Conservation (phyloP, 2,888 invertebrate species). For the Ditula angustiorana region DNA sequence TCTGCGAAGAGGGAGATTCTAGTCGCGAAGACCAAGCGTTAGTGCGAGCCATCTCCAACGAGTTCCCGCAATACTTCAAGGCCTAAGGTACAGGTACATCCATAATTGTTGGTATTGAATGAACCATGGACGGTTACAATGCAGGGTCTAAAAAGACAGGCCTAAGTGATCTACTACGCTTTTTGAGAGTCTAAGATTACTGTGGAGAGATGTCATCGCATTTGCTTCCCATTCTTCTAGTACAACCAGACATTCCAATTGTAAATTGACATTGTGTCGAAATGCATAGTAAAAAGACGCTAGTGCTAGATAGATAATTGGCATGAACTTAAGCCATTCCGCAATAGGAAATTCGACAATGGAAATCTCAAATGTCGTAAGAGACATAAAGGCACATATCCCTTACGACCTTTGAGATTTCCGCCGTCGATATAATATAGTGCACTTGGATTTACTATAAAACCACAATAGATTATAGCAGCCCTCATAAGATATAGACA, state of each 20-base stretch:
- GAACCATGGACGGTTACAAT: conserved; percentile 18
- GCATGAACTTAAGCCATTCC: not conserved
- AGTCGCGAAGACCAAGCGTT: conserved; percentile 91
- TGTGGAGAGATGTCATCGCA: not conserved
- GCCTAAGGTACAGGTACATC: conserved; percentile 68
- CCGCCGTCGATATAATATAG: no score
- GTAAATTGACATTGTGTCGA: conserved; percentile 1
- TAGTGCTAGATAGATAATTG: conserved; percentile 22
- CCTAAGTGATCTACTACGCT: conserved; percentile 19
- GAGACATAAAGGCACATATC: no score
- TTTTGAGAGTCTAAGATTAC: not conserved
- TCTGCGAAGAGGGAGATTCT: conserved; percentile 92
- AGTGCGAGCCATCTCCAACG: conserved; percentile 92
- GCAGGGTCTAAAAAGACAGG: conserved; percentile 1
- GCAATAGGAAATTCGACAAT: not conserved
- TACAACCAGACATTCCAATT: conserved; percentile 19
- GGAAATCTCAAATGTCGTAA: no score
- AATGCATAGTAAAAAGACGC: conserved; percentile 5
- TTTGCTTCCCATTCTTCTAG: conserved; percentile 23
- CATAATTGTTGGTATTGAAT: conserved; percentile 1
- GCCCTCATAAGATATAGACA: not conserved
- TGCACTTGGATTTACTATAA: not conserved
- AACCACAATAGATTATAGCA: not conserved
- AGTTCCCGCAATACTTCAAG: conserved; percentile 92
- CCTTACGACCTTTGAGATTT: no score